Evolutionary conservation across 64 coral and sea anemone genomes (phyloP).

Genomic region (Cladopsammia gracilis): DNA sequence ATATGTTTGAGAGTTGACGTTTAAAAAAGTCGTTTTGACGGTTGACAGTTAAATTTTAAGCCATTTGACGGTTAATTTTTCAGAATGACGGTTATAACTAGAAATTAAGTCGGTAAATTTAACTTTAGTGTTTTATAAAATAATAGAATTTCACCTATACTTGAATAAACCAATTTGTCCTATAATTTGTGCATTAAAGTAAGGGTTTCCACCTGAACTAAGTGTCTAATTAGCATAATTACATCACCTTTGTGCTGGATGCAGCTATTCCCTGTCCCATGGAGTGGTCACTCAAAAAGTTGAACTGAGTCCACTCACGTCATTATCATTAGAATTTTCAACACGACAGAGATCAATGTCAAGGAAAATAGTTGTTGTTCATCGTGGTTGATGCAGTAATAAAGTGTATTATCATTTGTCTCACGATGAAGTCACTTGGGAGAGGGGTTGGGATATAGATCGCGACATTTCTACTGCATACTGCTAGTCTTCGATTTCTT

Average conservation of each 20-base stretch:
- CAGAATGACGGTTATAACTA: not conserved
- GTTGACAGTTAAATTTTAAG: not conserved
- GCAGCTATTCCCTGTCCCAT: not conserved
- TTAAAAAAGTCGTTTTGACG: not conserved
- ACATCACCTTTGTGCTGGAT: not conserved
- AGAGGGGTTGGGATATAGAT: too few relatives aligned
- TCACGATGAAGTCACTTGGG: too few relatives aligned
- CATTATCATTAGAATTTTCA: too few relatives aligned
- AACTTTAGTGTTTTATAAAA: not conserved
- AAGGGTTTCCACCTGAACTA: not conserved
- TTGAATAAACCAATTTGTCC: not conserved
- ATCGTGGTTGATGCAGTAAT: too few relatives aligned
- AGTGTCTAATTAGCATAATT: not conserved
- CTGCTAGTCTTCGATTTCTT: too few relatives aligned
- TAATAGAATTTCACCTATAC: not conserved
- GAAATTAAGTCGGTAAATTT: not conserved
- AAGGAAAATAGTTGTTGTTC: too few relatives aligned
- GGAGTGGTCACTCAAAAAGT: too few relatives aligned
- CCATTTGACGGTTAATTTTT: constrained; percentile 6
- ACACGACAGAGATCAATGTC: too few relatives aligned
- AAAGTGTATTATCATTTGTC: too few relatives aligned
- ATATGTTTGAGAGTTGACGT: not conserved
- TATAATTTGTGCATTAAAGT: not conserved
- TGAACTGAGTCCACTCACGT: too few relatives aligned
- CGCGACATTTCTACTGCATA: too few relatives aligned